phyloP scores from a whole-genome alignment of 1,140 invertebrate genomes.

The Formica selysi region DNA sequence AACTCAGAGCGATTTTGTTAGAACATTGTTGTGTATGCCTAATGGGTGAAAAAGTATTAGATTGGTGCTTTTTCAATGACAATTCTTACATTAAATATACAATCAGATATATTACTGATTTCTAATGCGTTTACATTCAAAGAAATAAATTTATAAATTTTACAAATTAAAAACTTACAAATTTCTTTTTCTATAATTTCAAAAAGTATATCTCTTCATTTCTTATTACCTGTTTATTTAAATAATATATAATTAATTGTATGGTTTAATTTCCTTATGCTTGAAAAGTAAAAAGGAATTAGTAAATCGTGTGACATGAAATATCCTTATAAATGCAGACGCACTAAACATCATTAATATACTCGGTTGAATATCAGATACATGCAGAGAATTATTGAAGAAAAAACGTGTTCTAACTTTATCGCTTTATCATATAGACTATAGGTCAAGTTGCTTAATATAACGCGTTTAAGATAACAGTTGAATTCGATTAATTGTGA shows the following conservation, averaged over 20 bases:
- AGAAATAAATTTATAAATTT: too few species aligned
- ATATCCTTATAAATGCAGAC: constrained; percentile 1
- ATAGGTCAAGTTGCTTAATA: constrained; percentile 21
- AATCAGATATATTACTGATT: constrained; percentile 9
- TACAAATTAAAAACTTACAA: too few species aligned
- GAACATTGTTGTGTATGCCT: too few species aligned
- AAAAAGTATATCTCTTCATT: too few species aligned
- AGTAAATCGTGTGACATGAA: not conserved
- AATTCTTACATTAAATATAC: too few species aligned
- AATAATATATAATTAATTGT: too few species aligned
- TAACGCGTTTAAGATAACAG: not conserved
- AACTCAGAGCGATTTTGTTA: too few species aligned
- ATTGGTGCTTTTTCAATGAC: too few species aligned
- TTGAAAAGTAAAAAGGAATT: constrained; percentile 7
- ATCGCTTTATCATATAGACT: constrained; percentile 42
- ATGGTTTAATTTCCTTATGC: not conserved
- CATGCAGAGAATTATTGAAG: not conserved
- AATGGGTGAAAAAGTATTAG: too few species aligned
- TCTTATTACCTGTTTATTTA: too few species aligned
- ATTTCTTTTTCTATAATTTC: too few species aligned
- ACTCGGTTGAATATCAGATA: not conserved
- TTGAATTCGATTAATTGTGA: not conserved
- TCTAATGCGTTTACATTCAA: not conserved
- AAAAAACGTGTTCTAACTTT: not conserved
- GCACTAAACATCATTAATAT: not conserved